Percentiles rank a stretch among this genome's conserved stretches.
Evolutionary conservation across 2,888 invertebrate genomes (phyloP).

Genomic region (Sussaba pulchella): DNA sequence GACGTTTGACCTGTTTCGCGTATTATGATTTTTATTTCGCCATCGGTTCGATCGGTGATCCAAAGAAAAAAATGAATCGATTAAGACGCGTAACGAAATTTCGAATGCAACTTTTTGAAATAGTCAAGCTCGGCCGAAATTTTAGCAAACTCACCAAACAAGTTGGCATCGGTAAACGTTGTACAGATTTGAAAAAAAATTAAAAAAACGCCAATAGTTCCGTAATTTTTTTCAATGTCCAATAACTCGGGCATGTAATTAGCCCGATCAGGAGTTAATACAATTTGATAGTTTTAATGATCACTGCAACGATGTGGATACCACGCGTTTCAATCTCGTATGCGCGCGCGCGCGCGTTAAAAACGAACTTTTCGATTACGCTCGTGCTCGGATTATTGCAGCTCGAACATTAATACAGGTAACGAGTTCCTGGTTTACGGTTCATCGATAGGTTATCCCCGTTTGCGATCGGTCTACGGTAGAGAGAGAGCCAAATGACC

Average conservation of each 20-base stretch:
- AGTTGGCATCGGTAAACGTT: too few species aligned
- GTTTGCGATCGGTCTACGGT: slow-evolving; percentile 70
- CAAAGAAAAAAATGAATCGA: too few species aligned
- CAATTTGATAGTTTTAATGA: slow-evolving; percentile 38
- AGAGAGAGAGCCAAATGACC: slow-evolving; percentile 67
- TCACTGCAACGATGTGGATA: neutral
- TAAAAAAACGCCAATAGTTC: neutral
- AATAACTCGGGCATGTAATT: slow-evolving; percentile 49
- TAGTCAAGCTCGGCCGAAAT: too few species aligned
- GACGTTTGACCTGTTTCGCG: too few species aligned
- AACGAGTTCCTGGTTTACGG: slow-evolving; percentile 82
- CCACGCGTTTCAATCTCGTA: too few species aligned
- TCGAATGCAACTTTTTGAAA: too few species aligned
- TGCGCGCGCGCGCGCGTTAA: slow-evolving; percentile 36
- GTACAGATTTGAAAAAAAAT: neutral
- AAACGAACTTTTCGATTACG: slow-evolving; percentile 64
- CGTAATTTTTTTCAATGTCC: neutral
- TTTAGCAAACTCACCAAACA: too few species aligned
- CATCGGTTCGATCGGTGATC: neutral
- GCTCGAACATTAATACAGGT: slow-evolving; percentile 66
- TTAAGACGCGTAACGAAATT: too few species aligned
- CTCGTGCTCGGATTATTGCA: slow-evolving; percentile 63
- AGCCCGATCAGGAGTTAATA: slow-evolving; percentile 47
- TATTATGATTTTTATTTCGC: neutral
- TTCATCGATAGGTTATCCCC: slow-evolving; percentile 78